These are phyloP conservation scores for Panagrolaimus sp. DNA, from an alignment of 1,140 invertebrate species.

Conservation along the genomic window DNA sequence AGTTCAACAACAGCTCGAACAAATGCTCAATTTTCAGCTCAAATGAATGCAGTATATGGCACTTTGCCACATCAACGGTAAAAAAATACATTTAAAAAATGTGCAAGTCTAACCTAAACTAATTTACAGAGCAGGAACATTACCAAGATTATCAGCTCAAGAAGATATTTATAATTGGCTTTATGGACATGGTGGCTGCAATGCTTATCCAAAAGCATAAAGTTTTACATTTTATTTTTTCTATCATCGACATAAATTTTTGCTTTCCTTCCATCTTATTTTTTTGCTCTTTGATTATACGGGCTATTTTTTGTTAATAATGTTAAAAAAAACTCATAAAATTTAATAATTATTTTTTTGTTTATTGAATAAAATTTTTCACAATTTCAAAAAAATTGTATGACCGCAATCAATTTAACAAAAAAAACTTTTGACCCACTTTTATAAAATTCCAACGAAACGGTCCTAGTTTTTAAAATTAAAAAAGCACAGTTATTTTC, in stretches of 20 bases:
- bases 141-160: conserved; percentile 26
- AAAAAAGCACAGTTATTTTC: too few species aligned
- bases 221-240: not conserved
- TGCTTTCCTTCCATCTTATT: too few species aligned
- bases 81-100: conserved; percentile 12
- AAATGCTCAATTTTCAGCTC: conserved; percentile 39
- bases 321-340: too few species aligned
- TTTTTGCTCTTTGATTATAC: too few species aligned
- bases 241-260: conserved; percentile 7
- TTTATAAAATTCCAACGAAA: too few species aligned
- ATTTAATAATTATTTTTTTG: too few species aligned
- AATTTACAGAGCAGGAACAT: conserved; percentile 4
- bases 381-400: too few species aligned
- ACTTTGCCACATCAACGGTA: conserved; percentile 29
- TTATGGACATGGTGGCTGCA: conserved; percentile 26
- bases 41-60: conserved; percentile 40
- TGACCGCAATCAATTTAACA: too few species aligned
- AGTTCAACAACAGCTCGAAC: conserved; percentile 33
- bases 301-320: too few species aligned
- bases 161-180: conserved; percentile 38
- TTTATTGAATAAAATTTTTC: too few species aligned
- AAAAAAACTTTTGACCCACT: too few species aligned
- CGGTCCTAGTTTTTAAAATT: too few species aligned
- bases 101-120: not conserved
- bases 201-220: conserved; percentile 25